phyloP scores from a whole-genome alignment of 2,888 invertebrate species.

The Tricholauxania praeusta region DNA sequence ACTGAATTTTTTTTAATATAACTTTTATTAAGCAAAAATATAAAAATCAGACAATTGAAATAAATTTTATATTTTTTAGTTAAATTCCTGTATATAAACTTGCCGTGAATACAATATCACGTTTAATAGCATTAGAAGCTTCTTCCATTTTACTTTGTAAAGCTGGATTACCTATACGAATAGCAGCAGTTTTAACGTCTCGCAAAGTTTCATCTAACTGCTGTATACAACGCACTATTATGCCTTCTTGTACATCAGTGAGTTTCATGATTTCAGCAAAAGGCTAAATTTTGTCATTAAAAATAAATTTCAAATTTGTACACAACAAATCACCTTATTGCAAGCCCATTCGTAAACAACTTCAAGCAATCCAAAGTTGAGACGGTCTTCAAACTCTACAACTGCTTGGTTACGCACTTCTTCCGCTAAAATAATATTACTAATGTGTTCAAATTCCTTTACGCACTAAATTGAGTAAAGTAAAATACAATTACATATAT shows the following conservation, averaged over 20 bases:
- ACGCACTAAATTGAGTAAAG: conserved; percentile 73
- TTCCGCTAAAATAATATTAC: conserved; percentile 74
- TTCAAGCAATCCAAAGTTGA: conserved; percentile 92
- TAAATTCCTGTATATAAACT: conserved; percentile 84
- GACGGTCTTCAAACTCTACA: conserved; percentile 71
- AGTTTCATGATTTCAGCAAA: conserved; percentile 93
- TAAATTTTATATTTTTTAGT: conserved; percentile 17
- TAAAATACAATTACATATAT: conserved; percentile 7
- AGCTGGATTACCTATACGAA: conserved; percentile 92
- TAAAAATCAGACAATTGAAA: not conserved
- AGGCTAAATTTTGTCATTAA: conserved; percentile 70
- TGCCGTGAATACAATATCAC: conserved; percentile 98
- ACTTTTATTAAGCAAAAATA: not conserved
- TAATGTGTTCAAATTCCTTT: conserved; percentile 77
- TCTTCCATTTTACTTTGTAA: conserved; percentile 95
- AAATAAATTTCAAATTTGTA: not conserved
- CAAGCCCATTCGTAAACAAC: conserved; percentile 98
- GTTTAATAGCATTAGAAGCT: conserved; percentile 90
- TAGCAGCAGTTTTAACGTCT: conserved; percentile 91
- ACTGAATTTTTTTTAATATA: not conserved
- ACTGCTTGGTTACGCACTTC: conserved; percentile 70
- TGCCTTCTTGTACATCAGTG: conserved; percentile 96
- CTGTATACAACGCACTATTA: conserved; percentile 97
- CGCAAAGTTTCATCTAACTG: conserved; percentile 92
- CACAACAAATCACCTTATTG: conserved; percentile 74